A percentile compares a stretch with the other conserved stretches of the same genome.
Evolutionary conservation across 2,797 vertebrate species (phyloP).

Genomic region (Erithacus rubecula): DNA sequence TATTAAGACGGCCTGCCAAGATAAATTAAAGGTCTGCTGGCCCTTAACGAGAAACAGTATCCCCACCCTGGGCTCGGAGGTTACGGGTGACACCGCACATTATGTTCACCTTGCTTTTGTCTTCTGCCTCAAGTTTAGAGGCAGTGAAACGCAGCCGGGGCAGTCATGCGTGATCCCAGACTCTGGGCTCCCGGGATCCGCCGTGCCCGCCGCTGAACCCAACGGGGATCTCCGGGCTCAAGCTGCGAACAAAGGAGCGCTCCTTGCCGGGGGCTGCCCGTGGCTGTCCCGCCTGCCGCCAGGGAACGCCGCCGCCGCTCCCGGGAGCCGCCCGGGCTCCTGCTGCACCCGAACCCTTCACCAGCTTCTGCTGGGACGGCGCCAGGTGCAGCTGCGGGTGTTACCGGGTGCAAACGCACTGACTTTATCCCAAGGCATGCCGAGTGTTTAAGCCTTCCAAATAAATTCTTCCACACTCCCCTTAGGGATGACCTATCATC

Average conservation of each 20-base stretch:
- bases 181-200: neutral
- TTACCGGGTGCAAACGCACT: neutral
- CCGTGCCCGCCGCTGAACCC: neutral
- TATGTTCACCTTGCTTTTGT: constrained; percentile 54
- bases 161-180: neutral
- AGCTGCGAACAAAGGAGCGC: constrained; percentile 30
- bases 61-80: constrained; percentile 18
- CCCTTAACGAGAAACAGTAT: constrained; percentile 51
- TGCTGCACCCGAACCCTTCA: neutral
- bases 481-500: constrained; percentile 39
- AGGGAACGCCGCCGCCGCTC: neutral
- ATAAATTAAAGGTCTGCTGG: constrained; percentile 46
- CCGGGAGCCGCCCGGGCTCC: neutral
- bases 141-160: neutral
- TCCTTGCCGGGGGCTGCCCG: neutral
- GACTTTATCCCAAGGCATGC: constrained; percentile 19
- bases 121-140: constrained; percentile 31
- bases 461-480: constrained; percentile 12
- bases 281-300: neutral
- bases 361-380: neutral
- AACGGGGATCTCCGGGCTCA: neutral
- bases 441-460: neutral
- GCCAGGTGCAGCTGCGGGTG: neutral
- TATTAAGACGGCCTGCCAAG: constrained; percentile 50
- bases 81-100: constrained; percentile 17